Evolutionary conservation across 2,797 vertebrate genomes (phyloP).

Genomic region (Amniataba percoides): DNA sequence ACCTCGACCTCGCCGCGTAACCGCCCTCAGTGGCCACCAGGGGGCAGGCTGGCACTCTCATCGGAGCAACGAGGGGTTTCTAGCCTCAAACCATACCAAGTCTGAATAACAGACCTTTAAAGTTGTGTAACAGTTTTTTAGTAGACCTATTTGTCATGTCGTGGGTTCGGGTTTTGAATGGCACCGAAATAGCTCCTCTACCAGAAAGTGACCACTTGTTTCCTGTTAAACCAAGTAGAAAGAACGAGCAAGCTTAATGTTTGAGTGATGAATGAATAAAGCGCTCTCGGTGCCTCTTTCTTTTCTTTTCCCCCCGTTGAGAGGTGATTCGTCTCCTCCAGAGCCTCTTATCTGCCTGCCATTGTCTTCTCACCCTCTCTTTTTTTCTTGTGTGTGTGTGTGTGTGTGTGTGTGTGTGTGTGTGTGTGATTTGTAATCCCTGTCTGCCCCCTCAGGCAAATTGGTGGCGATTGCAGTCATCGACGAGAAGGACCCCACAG

Average conservation of each 20-base stretch:
- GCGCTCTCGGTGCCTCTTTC: constrained; percentile 3
- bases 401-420: constrained; percentile 51
- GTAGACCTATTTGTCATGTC: constrained; percentile 64
- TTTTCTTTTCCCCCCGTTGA: constrained; percentile 33
- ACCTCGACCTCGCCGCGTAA: background rate
- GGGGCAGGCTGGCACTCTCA: constrained; percentile 76
- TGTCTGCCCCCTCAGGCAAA: constrained; percentile 89
- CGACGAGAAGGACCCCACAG: constrained; percentile 93
- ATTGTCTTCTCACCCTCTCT: constrained; percentile 52
- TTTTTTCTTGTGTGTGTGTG: constrained; percentile 8
- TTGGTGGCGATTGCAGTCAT: constrained; percentile 95
- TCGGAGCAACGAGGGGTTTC: background rate
- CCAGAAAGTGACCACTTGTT: constrained; percentile 70
- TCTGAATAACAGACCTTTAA: constrained; percentile 53
- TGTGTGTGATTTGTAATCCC: constrained; percentile 71
- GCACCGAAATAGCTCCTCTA: constrained; percentile 49
- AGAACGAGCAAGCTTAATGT: constrained; percentile 44
- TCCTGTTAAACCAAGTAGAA: constrained; percentile 57
- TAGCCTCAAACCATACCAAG: constrained; percentile 34
- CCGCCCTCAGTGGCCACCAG: constrained; percentile 61
- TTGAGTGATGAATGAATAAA: constrained; percentile 67
- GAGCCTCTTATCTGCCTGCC: constrained; percentile 59
- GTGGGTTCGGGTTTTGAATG: constrained; percentile 59
- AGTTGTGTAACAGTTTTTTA: constrained; percentile 64
- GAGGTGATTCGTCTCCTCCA: constrained; percentile 57